phyloP scores from a whole-genome alignment of 2,113 vertebrate species.

The Lycocorax pyrrhopterus region DNA sequence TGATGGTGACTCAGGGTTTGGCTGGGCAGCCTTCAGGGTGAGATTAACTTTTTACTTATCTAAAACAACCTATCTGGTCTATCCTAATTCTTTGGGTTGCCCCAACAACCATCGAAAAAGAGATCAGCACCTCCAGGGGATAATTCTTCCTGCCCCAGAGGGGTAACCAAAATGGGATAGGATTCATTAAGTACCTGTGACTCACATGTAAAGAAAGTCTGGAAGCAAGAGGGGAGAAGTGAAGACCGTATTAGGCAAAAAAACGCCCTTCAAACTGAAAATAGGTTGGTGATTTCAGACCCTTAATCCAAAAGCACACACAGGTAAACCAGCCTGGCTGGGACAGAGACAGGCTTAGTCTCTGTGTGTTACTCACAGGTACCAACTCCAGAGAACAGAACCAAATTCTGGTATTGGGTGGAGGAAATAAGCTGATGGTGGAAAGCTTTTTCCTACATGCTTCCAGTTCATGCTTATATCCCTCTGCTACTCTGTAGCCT shows the following conservation, averaged over 20 bases:
- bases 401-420: neutral
- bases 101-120: neutral
- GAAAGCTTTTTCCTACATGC: neutral
- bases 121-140: neutral
- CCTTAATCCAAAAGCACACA: neutral
- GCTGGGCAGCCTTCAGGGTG: neutral
- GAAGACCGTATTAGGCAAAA: neutral
- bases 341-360: neutral
- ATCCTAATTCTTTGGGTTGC: neutral
- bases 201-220: neutral
- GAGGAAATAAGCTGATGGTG: neutral
- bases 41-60: neutral
- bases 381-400: neutral
- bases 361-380: neutral
- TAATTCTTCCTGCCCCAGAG: neutral
- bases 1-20: conserved; percentile 31
- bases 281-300: neutral
- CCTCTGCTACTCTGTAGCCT: neutral
- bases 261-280: neutral
- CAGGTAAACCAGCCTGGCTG: neutral
- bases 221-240: neutral
- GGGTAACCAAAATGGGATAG: neutral
- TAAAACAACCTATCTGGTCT: neutral
- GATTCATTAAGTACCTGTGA: conserved; percentile 18
- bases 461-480: neutral